Percentiles rank a stretch among this genome's conserved stretches.
Evolutionary conservation across 2,113 vertebrate genomes (phyloP).

Genomic region (Chionodraco myersi): DNA sequence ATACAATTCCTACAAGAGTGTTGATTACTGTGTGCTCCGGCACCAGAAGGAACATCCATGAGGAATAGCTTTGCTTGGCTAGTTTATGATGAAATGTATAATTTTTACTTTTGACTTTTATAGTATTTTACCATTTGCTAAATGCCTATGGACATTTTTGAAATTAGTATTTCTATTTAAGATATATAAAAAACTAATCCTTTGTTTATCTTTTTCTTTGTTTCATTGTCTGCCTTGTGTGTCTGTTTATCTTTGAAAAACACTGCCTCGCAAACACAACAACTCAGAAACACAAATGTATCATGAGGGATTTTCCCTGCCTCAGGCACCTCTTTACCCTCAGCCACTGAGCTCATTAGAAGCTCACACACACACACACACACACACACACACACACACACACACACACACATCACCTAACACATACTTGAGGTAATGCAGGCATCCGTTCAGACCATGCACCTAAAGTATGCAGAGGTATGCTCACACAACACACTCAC

Average conservation of each 20-base stretch:
- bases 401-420: not conserved
- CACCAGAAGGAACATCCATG: not conserved
- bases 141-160: not conserved
- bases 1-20: not conserved
- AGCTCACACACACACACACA: not conserved
- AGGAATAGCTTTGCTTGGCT: not conserved
- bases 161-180: not conserved
- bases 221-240: not conserved
- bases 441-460: not conserved
- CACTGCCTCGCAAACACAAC: not conserved
- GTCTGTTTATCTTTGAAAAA: not conserved
- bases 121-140: too few relatives aligned
- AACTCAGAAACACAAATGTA: constrained; percentile 7
- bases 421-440: not conserved
- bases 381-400: not conserved
- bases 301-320: constrained; percentile 21
- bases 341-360: constrained; percentile 50
- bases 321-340: constrained; percentile 13
- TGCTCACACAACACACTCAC: not conserved
- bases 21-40: not conserved
- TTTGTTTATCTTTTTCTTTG: not conserved
- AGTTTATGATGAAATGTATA: not conserved
- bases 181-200: not conserved
- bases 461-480: constrained; percentile 3
- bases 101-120: not conserved